phyloP scores from a whole-genome alignment of 2,888 invertebrate species.

The Lasioglossum calceatum region DNA sequence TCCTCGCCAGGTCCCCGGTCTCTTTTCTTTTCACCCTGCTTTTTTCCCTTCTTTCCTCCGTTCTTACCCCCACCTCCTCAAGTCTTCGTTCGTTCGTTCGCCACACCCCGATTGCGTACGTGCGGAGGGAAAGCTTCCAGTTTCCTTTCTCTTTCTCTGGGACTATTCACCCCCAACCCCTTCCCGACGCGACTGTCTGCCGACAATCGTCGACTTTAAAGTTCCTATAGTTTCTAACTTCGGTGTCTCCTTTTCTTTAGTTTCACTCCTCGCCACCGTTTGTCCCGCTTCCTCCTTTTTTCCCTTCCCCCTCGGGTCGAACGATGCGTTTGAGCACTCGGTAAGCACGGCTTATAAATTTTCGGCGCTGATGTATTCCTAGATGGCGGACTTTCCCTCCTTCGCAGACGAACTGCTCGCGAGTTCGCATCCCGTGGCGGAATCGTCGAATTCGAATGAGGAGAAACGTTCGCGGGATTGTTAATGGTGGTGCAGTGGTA shows the following conservation, averaged over 20 bases:
- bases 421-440: neutral
- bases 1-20: constrained; percentile 4
- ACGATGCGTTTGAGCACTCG: constrained; percentile 10
- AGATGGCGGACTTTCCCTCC: neutral
- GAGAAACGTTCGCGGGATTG: neutral
- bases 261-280: constrained; percentile 10
- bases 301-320: neutral
- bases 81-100: constrained; percentile 23
- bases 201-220: constrained; percentile 52
- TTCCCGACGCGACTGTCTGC: constrained; percentile 30
- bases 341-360: constrained; percentile 2
- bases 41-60: neutral
- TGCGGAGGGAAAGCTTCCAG: constrained; percentile 56
- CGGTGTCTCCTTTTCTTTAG: constrained; percentile 16
- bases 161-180: constrained; percentile 31
- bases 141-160: constrained; percentile 46
- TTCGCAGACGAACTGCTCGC: neutral
- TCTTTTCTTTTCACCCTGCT: constrained; percentile 20
- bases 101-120: constrained; percentile 71
- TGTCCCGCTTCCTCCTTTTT: constrained; percentile 15
- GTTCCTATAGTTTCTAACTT: constrained; percentile 31
- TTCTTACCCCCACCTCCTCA: neutral
- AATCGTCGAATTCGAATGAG: neutral
- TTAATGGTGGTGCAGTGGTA: neutral
- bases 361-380: neutral